These are phyloP conservation scores for Wiebesia pumilae DNA, from an alignment of 1,140 invertebrate genomes.

Conservation along the genomic window DNA sequence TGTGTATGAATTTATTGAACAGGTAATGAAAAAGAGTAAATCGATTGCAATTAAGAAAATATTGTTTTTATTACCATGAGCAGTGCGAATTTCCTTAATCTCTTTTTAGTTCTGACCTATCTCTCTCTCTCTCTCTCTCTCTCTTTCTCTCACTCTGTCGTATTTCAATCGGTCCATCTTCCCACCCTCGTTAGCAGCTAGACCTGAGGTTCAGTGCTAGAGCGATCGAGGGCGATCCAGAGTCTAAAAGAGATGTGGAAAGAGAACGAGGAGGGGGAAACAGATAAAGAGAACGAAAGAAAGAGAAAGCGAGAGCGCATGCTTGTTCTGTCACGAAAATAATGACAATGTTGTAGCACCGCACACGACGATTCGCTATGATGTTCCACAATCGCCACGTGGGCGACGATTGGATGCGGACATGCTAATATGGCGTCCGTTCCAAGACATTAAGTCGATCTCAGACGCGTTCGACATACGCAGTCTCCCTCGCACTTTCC, in stretches of 20 bases:
- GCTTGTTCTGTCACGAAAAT: slow-evolving; percentile 74
- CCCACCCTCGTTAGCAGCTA: slow-evolving; percentile 65
- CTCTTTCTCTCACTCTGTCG: no score
- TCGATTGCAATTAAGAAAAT: no score
- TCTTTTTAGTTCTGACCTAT: slow-evolving; percentile 35
- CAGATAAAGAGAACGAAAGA: neutral
- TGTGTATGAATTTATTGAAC: no score
- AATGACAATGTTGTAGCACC: slow-evolving; percentile 73
- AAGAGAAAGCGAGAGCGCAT: slow-evolving; percentile 62
- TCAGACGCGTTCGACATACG: slow-evolving; percentile 14
- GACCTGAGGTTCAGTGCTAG: slow-evolving; percentile 57
- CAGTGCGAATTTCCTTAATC: slow-evolving; percentile 24
- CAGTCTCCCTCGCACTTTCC: neutral
- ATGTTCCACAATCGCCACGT: slow-evolving; percentile 66
- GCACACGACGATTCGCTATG: slow-evolving; percentile 67
- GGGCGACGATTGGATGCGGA: slow-evolving; percentile 73
- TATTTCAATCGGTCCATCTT: slow-evolving; percentile 24
- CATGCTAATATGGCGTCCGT: slow-evolving; percentile 75
- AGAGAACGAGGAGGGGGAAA: neutral
- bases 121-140: no score
- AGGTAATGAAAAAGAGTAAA: no score
- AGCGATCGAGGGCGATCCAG: slow-evolving; percentile 65
- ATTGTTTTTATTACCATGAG: slow-evolving; percentile 15
- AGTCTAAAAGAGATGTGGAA: neutral
- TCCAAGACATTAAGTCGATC: slow-evolving; percentile 72